Evolutionary conservation across 2,888 invertebrate species (phyloP).

Genomic region (Timandra comae): DNA sequence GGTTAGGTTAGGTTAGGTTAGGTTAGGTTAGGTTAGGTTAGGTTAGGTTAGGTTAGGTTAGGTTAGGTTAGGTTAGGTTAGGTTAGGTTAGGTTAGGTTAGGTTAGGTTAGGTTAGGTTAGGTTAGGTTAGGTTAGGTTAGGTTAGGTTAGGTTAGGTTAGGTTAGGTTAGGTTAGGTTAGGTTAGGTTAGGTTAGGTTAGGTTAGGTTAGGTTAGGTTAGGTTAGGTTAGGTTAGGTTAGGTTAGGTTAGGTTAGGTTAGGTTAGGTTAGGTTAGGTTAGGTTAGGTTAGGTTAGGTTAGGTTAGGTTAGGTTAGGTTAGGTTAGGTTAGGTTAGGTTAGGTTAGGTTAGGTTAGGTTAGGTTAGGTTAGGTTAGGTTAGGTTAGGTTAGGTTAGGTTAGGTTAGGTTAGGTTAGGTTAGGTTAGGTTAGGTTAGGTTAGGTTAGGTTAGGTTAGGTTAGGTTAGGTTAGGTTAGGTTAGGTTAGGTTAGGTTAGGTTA

Average conservation of each 20-base stretch:
- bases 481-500: constrained; percentile 12
- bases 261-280: constrained; percentile 17
- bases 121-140: constrained; percentile 16
- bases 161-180: constrained; percentile 15
- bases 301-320: constrained; percentile 11
- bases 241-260: constrained; percentile 15
- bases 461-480: constrained; percentile 10
- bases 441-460: constrained; percentile 11
- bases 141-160: constrained; percentile 12
- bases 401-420: constrained; percentile 10
- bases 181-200: constrained; percentile 16
- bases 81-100: constrained; percentile 17
- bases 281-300: constrained; percentile 14
- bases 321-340: constrained; percentile 11
- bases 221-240: constrained; percentile 15
- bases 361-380: constrained; percentile 10
- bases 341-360: constrained; percentile 12
- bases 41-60: constrained; percentile 17
- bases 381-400: constrained; percentile 11
- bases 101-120: constrained; percentile 15
- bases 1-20: constrained; percentile 14
- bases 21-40: constrained; percentile 18
- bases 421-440: constrained; percentile 11
- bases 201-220: constrained; percentile 15
- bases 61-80: constrained; percentile 18